These are phyloP conservation scores for Seira musarum DNA, from an alignment of 2,888 invertebrate species.

Conservation along the genomic window DNA sequence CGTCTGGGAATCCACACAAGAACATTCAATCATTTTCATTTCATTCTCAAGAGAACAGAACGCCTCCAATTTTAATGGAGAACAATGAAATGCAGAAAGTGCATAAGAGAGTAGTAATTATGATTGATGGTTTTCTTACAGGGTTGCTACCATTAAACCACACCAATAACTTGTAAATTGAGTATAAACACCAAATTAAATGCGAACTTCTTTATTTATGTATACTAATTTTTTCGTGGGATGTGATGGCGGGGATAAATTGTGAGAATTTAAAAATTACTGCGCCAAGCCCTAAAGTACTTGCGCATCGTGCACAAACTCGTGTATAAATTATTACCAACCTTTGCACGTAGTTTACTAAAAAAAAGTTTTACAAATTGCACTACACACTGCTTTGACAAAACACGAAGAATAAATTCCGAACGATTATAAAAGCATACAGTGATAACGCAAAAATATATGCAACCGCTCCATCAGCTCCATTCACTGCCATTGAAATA, in stretches of 20 bases:
- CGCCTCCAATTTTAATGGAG: background rate
- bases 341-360: too few species aligned
- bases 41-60: background rate
- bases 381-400: too few species aligned
- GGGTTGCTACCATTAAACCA: background rate
- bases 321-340: too few species aligned
- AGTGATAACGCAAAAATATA: too few species aligned
- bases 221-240: background rate
- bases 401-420: too few species aligned
- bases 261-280: slow-evolving; percentile 49
- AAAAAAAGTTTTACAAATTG: too few species aligned
- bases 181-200: background rate
- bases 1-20: background rate
- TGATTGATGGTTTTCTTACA: background rate
- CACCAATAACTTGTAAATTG: background rate
- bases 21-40: slow-evolving; percentile 1
- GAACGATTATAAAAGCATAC: too few species aligned
- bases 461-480: too few species aligned
- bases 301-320: slow-evolving; percentile 19
- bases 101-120: background rate
- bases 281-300: background rate
- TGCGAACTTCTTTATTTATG: background rate
- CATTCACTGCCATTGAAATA: too few species aligned
- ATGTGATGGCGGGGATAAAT: slow-evolving; percentile 32
- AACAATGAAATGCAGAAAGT: slow-evolving; percentile 10